Evolutionary conservation across 2,797 vertebrate genomes (phyloP), one percentile per base, ranked within the genome.

Genomic region (Clarias fuscus): DNA sequence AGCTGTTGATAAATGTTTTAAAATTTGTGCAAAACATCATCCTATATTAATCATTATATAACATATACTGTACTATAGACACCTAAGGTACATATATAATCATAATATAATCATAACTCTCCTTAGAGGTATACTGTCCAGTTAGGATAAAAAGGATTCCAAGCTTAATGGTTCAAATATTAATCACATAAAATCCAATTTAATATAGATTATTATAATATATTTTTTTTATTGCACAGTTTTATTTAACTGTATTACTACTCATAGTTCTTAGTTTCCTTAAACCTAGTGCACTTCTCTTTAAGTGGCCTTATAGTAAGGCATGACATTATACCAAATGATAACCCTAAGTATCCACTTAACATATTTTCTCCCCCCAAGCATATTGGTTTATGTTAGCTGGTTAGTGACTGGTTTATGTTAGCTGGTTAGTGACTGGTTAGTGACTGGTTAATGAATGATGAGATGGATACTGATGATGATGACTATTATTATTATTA

Each of bases 1-100:
- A 33, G 33, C 33, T 33, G 33, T 33, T 33, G 33, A 33, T 33
- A 33, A 33, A 33, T 33, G 1, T 33, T 2, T 33, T 33, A 33
- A 33, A 33, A 33, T 33, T 40, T 64, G 82, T 64, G 82, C 82
- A 75, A 90, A 67, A 91, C 85, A 91, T 92, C 82, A 84, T 88
- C 89, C 86, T 85, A 86, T 73, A 56, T 56, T 56, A 56, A 56
- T 14, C 53, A 56, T 56, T 37, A 37, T 33, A 33, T 53, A 53
- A 53, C 48, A 53, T 53, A 53, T 56, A 56, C 53, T 62, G 15
- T 24, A 61, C 4, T 37, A 37, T 27, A 81, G 78, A 27, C 2
- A 4, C 22, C 14, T 64, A 4, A 62, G 37, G 10, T 61, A n/a
- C 27, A 2, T 24, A 7, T 24, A 7, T 24, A 40, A 62, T 7